A percentile compares a stretch with the other conserved stretches of the same genome.
phyloP scores from a whole-genome alignment of 2,888 invertebrate species.

The Cheilosia impressa region DNA sequence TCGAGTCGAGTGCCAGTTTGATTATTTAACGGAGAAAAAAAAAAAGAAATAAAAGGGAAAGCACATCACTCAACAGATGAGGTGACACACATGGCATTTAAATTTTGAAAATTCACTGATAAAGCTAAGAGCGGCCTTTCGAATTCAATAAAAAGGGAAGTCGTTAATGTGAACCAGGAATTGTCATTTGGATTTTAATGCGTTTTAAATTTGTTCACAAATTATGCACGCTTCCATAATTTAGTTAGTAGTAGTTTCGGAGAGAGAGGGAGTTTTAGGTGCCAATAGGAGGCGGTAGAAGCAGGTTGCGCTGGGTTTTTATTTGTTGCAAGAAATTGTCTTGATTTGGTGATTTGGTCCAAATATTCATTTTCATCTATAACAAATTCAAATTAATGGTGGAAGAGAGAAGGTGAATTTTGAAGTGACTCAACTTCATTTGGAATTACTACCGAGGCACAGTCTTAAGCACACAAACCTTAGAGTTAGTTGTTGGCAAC shows the following conservation, averaged over 20 bases:
- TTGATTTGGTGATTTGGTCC: too few relatives aligned
- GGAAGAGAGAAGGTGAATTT: too few relatives aligned
- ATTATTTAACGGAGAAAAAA: conserved; percentile 2
- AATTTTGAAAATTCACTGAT: conserved; percentile 1
- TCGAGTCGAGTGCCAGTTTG: conserved; percentile 46
- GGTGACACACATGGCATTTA: conserved; percentile 29
- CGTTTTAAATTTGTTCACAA: conserved; percentile 11
- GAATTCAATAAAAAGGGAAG: conserved; percentile 3
- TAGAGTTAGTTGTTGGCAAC: too few relatives aligned
- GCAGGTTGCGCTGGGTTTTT: too few relatives aligned
- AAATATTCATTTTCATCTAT: too few relatives aligned
- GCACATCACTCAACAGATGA: conserved; percentile 9
- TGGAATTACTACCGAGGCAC: too few relatives aligned
- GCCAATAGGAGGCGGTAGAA: neutral
- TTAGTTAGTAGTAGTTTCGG: neutral
- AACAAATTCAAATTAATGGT: too few relatives aligned
- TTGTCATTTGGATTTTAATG: conserved; percentile 3
- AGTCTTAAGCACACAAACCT: too few relatives aligned
- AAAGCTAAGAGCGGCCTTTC: neutral
- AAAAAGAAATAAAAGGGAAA: conserved; percentile 25
- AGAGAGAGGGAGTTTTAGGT: neutral
- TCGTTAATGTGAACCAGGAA: conserved; percentile 1
- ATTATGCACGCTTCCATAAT: neutral
- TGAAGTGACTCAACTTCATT: too few relatives aligned
- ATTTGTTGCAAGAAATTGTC: too few relatives aligned